Conservation (phyloP, 2,888 invertebrate genomes). For the Notodonta dromedarius region DNA sequence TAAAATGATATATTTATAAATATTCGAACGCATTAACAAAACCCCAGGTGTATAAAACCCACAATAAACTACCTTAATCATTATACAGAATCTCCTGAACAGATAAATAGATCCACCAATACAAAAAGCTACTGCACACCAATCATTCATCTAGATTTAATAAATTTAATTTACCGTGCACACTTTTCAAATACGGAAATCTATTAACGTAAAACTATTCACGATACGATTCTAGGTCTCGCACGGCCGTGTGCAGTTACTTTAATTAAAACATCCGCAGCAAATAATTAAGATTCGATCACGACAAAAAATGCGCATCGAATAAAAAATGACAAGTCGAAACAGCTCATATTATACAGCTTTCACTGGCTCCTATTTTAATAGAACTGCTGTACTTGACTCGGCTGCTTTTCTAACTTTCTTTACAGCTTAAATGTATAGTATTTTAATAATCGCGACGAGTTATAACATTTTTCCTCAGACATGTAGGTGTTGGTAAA, state of each 20-base stretch:
- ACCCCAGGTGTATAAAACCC: no score
- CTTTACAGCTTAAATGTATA: background rate
- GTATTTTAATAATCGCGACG: constrained; percentile 13
- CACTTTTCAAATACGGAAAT: background rate
- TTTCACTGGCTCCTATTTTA: background rate
- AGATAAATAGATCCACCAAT: no score
- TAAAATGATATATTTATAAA: no score
- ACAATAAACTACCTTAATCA: no score
- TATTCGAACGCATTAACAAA: no score
- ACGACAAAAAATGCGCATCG: constrained; percentile 14
- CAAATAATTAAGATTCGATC: constrained; percentile 13
- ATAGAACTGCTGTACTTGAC: background rate
- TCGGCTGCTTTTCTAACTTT: background rate
- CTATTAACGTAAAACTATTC: background rate
- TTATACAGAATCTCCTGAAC: no score
- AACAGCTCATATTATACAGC: constrained; percentile 7
- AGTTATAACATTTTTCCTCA: background rate
- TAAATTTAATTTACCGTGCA: background rate
- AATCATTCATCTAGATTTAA: no score
- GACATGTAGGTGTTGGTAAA: no score
- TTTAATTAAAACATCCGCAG: constrained; percentile 7
- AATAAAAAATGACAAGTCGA: constrained; percentile 6
- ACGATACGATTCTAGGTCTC: background rate
- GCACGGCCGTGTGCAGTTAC: background rate
- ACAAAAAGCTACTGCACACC: no score